Conservation (phyloP, 2,888 invertebrate genomes). For the Pseudanteris insignis region DNA sequence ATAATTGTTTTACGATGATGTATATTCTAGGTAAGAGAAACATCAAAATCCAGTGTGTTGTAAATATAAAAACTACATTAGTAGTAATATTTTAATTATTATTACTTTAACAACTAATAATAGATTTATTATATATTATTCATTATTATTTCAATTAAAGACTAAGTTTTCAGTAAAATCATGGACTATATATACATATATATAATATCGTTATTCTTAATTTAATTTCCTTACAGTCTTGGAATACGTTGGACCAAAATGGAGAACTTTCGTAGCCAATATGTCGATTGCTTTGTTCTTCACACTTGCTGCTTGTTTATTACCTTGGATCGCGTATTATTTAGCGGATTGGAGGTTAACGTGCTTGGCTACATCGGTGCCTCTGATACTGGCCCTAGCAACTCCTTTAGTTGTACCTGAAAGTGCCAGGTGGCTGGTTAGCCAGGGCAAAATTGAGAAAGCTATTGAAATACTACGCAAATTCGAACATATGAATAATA, state of each 20-base stretch:
- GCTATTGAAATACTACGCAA: slow-evolving; percentile 81
- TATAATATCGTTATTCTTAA: no score
- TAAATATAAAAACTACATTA: no score
- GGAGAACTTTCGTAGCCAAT: slow-evolving; percentile 90
- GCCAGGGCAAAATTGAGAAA: slow-evolving; percentile 83
- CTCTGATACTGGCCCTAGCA: slow-evolving; percentile 75
- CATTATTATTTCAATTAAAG: no score
- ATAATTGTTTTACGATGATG: slow-evolving; percentile 94
- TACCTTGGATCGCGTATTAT: slow-evolving; percentile 87
- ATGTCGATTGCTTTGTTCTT: slow-evolving; percentile 92
- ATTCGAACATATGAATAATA: slow-evolving; percentile 82
- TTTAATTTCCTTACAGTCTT: slow-evolving; percentile 72
- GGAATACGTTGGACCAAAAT: slow-evolving; percentile 89
- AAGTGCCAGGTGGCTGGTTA: slow-evolving; percentile 88
- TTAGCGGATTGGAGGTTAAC: slow-evolving; percentile 83
- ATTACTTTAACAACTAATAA: no score
- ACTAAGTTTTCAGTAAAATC: no score
- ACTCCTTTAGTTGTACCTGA: slow-evolving; percentile 85
- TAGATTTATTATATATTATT: no score
- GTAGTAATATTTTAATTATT: no score
- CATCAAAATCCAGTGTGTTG: background rate
- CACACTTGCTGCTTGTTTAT: slow-evolving; percentile 79
- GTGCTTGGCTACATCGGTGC: slow-evolving; percentile 81
- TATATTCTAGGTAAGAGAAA: slow-evolving; percentile 81
- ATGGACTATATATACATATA: no score